phyloP scores from a whole-genome alignment of 2,888 invertebrate genomes.

The Chironomus tentans region DNA sequence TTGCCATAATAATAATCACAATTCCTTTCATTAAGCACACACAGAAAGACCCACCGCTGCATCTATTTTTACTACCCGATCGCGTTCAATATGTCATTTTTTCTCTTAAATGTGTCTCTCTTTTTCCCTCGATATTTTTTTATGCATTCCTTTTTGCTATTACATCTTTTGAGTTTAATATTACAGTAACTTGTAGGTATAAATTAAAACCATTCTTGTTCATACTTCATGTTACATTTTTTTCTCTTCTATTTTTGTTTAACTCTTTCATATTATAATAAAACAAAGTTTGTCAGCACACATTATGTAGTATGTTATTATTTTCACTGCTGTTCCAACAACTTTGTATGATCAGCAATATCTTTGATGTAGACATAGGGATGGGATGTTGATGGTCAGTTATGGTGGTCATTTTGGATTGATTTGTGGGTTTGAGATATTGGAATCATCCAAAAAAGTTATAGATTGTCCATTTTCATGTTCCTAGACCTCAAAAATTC shows the following conservation, averaged over 20 bases:
- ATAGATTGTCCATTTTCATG: no score
- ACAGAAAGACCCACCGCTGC: neutral
- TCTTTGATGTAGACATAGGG: no score
- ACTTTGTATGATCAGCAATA: neutral
- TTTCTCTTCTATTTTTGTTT: neutral
- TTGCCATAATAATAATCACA: neutral
- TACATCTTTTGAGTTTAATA: neutral
- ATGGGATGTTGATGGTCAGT: no score
- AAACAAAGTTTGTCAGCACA: neutral
- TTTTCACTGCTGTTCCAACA: neutral
- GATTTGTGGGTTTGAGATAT: no score
- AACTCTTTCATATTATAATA: neutral
- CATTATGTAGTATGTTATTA: neutral
- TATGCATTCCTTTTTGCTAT: neutral
- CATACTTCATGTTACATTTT: neutral
- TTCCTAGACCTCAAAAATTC: no score
- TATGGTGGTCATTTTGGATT: no score
- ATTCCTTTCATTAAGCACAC: neutral
- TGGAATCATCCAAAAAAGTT: no score
- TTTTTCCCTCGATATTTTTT: neutral
- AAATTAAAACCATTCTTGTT: conserved; percentile 3
- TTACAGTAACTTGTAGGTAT: neutral
- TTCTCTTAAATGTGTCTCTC: neutral
- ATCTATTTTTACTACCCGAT: neutral
- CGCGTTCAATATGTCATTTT: conserved; percentile 6